Conservation (phyloP, 1,140 invertebrate genomes). For the Micrasema longulum region DNA sequence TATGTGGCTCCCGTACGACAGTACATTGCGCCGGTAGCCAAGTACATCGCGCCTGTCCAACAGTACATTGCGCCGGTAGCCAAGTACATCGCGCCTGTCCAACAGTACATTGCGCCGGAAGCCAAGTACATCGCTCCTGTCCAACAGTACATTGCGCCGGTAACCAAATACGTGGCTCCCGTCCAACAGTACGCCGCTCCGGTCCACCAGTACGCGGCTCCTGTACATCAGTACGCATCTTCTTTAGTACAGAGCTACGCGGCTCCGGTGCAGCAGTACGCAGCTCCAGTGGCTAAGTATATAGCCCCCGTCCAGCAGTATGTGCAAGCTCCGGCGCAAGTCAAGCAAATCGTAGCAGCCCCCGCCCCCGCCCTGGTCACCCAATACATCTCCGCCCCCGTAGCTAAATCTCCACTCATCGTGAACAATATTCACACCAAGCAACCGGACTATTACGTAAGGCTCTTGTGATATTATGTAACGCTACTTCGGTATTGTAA, state of each 20-base stretch:
- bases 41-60: constrained; percentile 49
- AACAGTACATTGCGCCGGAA: constrained; percentile 43
- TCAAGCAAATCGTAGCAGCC: constrained; percentile 44
- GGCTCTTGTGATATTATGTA: constrained; percentile 43
- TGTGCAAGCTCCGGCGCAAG: constrained; percentile 42
- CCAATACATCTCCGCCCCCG: constrained; percentile 52
- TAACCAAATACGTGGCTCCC: constrained; percentile 50
- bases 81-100: constrained; percentile 52
- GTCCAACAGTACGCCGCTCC: constrained; percentile 57
- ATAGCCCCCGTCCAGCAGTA: constrained; percentile 46
- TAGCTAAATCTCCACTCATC: constrained; percentile 58
- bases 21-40: constrained; percentile 48
- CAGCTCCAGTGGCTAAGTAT: constrained; percentile 60
- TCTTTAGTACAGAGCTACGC: constrained; percentile 49
- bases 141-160: constrained; percentile 49
- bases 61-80: constrained; percentile 20
- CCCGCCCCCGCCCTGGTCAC: constrained; percentile 42
- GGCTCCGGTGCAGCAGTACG: constrained; percentile 50
- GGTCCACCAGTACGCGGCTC: constrained; percentile 55
- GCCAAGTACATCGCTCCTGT: constrained; percentile 31
- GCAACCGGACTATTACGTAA: constrained; percentile 72
- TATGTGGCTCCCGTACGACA: constrained; percentile 40
- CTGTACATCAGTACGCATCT: constrained; percentile 23
- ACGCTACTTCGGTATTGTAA: neutral
- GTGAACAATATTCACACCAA: constrained; percentile 70